Conservation (phyloP, 2,888 invertebrate species). For the Papilio elwesi region DNA sequence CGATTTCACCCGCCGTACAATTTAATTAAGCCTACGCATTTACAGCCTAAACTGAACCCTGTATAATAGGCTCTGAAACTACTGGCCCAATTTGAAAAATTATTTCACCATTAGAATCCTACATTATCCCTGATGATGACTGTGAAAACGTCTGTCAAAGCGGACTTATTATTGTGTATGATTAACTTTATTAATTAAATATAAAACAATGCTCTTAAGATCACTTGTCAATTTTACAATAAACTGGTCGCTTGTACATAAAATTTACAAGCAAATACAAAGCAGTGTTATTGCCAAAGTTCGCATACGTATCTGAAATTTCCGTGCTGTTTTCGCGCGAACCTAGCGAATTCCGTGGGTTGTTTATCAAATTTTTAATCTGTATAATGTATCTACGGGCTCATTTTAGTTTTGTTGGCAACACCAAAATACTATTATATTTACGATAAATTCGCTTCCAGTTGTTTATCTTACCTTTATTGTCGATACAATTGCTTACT, state of each 20-base stretch:
- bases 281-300: slow-evolving; percentile 33
- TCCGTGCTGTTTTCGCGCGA: slow-evolving; percentile 5
- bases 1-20: too few relatives aligned
- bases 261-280: slow-evolving; percentile 30
- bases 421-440: slow-evolving; percentile 26
- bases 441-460: slow-evolving; percentile 23
- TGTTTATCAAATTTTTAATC: slow-evolving; percentile 38
- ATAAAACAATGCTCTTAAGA: neutral
- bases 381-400: slow-evolving; percentile 37
- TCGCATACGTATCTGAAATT: slow-evolving; percentile 17
- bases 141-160: too few relatives aligned
- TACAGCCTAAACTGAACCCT: too few relatives aligned
- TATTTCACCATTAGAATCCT: too few relatives aligned
- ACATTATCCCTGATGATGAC: too few relatives aligned
- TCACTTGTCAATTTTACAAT: slow-evolving; percentile 9
- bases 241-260: neutral
- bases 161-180: too few relatives aligned
- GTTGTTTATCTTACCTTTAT: slow-evolving; percentile 29
- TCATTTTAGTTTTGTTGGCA: slow-evolving; percentile 30
- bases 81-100: too few relatives aligned
- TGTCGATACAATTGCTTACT: slow-evolving; percentile 11
- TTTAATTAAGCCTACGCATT: too few relatives aligned
- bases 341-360: neutral
- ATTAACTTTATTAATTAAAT: too few relatives aligned
- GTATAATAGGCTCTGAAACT: too few relatives aligned